These are phyloP conservation scores for Jacana jacana DNA, from an alignment of 2,113 vertebrate genomes.

Conservation along the genomic window DNA sequence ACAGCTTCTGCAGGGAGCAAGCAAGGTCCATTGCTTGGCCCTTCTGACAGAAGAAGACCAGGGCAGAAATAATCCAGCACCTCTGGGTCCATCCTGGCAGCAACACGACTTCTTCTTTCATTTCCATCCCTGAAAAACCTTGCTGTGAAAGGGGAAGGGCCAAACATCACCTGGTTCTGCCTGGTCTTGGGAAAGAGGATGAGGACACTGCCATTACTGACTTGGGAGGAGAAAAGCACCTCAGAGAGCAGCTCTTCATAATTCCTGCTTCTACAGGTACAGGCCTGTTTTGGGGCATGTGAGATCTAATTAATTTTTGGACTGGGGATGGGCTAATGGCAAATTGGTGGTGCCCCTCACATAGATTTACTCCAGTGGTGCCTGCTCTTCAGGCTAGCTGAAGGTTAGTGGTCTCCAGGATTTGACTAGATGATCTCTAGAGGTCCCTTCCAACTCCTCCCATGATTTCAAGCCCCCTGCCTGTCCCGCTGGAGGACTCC, in stretches of 20 bases:
- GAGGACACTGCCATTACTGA: background rate
- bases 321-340: background rate
- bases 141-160: background rate
- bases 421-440: no score
- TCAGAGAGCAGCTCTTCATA: background rate
- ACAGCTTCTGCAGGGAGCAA: background rate
- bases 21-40: background rate
- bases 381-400: background rate
- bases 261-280: background rate
- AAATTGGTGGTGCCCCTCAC: background rate
- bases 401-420: background rate
- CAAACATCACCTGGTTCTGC: background rate
- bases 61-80: background rate
- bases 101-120: background rate
- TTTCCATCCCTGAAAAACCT: background rate
- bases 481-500: background rate
- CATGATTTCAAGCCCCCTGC: background rate
- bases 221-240: background rate
- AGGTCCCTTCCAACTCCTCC: no score
- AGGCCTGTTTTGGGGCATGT: background rate
- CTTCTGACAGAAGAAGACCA: background rate
- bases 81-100: background rate
- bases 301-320: background rate
- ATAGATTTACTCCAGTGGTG: accelerated
- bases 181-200: accelerated